Evolutionary conservation across 2,888 invertebrate genomes (phyloP).

Genomic region (Nemapogon koenigi): DNA sequence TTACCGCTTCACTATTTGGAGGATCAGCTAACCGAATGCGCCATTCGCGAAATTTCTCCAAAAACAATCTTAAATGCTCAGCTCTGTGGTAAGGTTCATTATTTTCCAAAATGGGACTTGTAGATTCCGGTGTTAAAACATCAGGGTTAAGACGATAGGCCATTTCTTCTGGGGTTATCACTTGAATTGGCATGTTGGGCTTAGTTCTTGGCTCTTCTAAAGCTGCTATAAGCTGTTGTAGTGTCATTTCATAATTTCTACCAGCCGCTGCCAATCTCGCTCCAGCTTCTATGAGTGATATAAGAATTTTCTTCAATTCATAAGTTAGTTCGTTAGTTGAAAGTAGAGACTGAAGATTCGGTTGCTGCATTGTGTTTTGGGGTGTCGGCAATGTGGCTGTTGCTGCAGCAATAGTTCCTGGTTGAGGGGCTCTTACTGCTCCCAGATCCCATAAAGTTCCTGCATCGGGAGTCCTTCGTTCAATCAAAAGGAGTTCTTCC

Average conservation of each 20-base stretch:
- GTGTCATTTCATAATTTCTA: constrained; percentile 40
- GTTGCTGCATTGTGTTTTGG: constrained; percentile 33
- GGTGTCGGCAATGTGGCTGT: constrained; percentile 44
- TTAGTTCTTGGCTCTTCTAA: constrained; percentile 36
- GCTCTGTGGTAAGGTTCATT: constrained; percentile 26
- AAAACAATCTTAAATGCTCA: constrained; percentile 39
- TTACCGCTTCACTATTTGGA: constrained; percentile 35
- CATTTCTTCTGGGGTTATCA: constrained; percentile 48
- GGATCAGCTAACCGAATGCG: constrained; percentile 35
- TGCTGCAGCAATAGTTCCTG: constrained; percentile 43
- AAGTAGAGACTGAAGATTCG: constrained; percentile 45
- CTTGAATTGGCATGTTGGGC: constrained; percentile 32
- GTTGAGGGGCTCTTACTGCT: constrained; percentile 43
- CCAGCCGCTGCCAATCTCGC: constrained; percentile 48
- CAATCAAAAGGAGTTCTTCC: constrained; percentile 44
- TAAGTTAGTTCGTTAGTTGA: constrained; percentile 50
- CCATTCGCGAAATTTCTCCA: constrained; percentile 50
- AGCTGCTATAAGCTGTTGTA: constrained; percentile 42
- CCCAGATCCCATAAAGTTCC: constrained; percentile 50
- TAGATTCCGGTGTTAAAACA: constrained; percentile 14
- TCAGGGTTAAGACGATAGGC: constrained; percentile 29
- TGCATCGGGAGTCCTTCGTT: constrained; percentile 41
- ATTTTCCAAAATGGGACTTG: constrained; percentile 18
- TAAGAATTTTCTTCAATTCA: constrained; percentile 46
- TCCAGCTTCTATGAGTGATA: constrained; percentile 51